phyloP scores from a whole-genome alignment of 2,113 vertebrate species.

The Edolisoma coerulescens region DNA sequence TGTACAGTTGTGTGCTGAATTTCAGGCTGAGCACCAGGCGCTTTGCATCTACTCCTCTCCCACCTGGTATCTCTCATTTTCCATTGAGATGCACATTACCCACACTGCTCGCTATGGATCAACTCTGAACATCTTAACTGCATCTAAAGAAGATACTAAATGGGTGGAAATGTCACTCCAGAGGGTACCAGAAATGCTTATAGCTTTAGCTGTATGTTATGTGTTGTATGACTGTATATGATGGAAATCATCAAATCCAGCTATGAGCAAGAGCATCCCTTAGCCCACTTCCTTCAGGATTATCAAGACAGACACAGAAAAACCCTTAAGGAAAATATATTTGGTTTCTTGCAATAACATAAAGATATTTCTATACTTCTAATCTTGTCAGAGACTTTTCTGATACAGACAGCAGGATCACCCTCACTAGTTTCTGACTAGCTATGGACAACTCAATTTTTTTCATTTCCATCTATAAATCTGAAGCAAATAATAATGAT shows the following conservation, averaged over 20 bases:
- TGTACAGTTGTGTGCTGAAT: background rate
- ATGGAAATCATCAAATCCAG: rapidly evolving
- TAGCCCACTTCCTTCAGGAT: background rate
- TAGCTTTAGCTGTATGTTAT: background rate
- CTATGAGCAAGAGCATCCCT: background rate
- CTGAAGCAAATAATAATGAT: background rate
- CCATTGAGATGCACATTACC: background rate
- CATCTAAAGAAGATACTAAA: background rate
- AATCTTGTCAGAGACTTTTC: background rate
- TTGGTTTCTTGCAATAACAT: background rate
- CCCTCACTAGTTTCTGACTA: background rate
- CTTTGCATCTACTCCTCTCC: background rate
- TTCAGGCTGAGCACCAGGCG: background rate
- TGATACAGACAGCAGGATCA: background rate
- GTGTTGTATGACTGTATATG: background rate
- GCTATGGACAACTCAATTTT: background rate
- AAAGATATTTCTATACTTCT: background rate
- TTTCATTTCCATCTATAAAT: background rate
- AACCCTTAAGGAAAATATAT: background rate
- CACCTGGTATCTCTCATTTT: background rate
- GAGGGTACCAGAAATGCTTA: background rate
- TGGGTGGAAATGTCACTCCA: background rate
- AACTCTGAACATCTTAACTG: background rate
- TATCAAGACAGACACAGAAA: background rate
- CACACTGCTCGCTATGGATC: background rate